Evolutionary conservation across 2,888 invertebrate genomes (phyloP).

Genomic region (Biston stratarius): DNA sequence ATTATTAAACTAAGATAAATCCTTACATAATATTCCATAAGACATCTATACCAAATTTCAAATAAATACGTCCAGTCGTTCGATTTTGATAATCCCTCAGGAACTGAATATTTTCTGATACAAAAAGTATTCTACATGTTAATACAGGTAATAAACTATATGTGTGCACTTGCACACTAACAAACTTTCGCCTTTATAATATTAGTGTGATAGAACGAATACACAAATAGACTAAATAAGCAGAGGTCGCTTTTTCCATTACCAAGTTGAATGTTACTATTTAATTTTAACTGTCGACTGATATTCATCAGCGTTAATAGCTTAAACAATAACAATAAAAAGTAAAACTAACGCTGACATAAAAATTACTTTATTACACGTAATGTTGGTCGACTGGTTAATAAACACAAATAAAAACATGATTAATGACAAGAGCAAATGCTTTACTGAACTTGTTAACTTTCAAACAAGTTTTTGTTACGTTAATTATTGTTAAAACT

Average conservation of each 20-base stretch:
- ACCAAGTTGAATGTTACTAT: slow-evolving; percentile 30
- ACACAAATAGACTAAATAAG: slow-evolving; percentile 1
- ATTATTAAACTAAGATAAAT: too few species aligned
- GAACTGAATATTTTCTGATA: too few species aligned
- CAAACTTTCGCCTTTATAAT: too few species aligned
- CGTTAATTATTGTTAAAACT: background rate
- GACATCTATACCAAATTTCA: too few species aligned
- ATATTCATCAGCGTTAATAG: slow-evolving; percentile 34
- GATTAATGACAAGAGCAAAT: slow-evolving; percentile 14
- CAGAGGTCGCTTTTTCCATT: slow-evolving; percentile 20
- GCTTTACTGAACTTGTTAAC: slow-evolving; percentile 6
- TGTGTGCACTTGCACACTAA: too few species aligned
- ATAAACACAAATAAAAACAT: slow-evolving; percentile 14
- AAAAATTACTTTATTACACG: slow-evolving; percentile 7
- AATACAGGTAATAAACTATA: too few species aligned
- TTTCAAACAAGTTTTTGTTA: background rate
- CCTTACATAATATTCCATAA: too few species aligned
- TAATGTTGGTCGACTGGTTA: slow-evolving; percentile 9
- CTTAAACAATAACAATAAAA: slow-evolving; percentile 33
- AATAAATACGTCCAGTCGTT: too few species aligned
- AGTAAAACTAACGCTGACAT: slow-evolving; percentile 18
- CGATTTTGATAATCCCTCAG: too few species aligned
- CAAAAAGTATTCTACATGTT: too few species aligned
- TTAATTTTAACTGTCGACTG: slow-evolving; percentile 16
- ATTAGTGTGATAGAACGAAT: background rate